Evolutionary conservation across 2,888 invertebrate species (phyloP).

Genomic region (Flexamia atlantica): DNA sequence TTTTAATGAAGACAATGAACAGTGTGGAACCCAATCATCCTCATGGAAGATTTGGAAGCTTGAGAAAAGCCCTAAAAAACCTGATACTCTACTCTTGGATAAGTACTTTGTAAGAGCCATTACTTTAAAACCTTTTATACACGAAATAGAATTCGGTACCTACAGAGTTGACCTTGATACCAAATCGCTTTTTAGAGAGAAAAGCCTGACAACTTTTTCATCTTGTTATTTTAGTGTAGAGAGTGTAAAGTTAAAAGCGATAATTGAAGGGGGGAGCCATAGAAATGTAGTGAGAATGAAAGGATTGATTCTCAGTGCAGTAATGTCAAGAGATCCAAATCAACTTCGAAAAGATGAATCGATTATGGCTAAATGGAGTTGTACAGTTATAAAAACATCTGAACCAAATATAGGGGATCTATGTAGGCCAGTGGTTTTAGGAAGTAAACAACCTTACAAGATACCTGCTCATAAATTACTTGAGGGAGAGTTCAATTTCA

Average conservation of each 20-base stretch:
- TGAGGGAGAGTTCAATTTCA: too few species aligned
- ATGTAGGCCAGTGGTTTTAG: too few species aligned
- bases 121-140: background rate
- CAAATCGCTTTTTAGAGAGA: background rate
- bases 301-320: background rate
- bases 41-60: background rate
- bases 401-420: background rate
- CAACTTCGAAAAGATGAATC: background rate
- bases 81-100: background rate
- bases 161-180: background rate
- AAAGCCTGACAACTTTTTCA: background rate
- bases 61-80: too few species aligned
- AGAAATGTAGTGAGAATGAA: background rate
- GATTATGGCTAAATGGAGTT: too few species aligned
- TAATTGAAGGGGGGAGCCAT: background rate
- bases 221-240: background rate
- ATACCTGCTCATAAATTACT: too few species aligned
- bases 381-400: background rate
- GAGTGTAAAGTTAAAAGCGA: background rate
- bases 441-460: too few species aligned
- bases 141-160: background rate
- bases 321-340: background rate
- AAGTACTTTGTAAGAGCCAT: background rate
- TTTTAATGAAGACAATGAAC: background rate
- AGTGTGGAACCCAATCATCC: background rate